Conservation (phyloP, 2,888 invertebrate species). For the Torymus auratus region DNA sequence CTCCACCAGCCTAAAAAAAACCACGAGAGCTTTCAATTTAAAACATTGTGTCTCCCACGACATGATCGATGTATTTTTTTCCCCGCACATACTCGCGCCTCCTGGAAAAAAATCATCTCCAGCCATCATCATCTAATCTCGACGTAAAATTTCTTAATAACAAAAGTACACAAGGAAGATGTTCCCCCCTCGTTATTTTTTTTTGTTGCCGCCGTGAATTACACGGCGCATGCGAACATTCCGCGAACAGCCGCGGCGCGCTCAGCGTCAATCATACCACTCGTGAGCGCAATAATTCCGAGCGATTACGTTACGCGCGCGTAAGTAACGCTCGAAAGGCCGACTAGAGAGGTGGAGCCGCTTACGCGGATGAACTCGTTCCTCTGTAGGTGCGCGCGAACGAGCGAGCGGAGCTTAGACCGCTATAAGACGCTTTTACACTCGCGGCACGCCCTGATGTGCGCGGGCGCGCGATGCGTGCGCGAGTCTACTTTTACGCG, state of each 20-base stretch:
- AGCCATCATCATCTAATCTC: too few relatives aligned
- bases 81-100: too few relatives aligned
- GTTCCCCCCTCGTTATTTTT: background rate
- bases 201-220: background rate
- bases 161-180: too few relatives aligned
- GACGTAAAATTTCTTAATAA: too few relatives aligned
- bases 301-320: slow-evolving; percentile 32
- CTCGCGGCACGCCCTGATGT: slow-evolving; percentile 3
- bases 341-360: slow-evolving; percentile 34
- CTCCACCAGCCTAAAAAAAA: too few relatives aligned
- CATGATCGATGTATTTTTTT: too few relatives aligned
- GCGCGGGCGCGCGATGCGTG: too few relatives aligned
- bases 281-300: slow-evolving; percentile 19
- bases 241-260: background rate
- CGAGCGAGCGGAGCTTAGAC: background rate
- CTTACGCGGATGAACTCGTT: slow-evolving; percentile 38
- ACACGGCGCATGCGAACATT: slow-evolving; percentile 18
- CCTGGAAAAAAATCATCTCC: too few relatives aligned
- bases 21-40: too few relatives aligned
- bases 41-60: too few relatives aligned
- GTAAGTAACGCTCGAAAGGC: background rate
- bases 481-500: too few relatives aligned
- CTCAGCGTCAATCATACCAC: slow-evolving; percentile 19
- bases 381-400: background rate
- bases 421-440: background rate